Base-by-base conservation (phyloP, 2,113 vertebrate genomes). In the Cygnus atratus region DNA sequence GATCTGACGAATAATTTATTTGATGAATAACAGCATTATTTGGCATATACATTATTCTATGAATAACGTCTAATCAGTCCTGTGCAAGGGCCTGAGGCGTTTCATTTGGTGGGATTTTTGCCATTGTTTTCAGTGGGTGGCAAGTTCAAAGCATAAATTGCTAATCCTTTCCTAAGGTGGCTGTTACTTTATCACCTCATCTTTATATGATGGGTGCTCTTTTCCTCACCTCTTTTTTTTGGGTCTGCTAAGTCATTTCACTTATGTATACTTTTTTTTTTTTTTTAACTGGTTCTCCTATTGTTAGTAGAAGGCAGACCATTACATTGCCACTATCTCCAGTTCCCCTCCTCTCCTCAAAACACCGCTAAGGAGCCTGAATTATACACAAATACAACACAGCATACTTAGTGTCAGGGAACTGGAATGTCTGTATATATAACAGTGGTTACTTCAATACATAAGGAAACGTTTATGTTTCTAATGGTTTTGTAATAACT, bases 1-100 rank as follows among this genome's bases (percentile, higher is more conserved):
- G 75, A 91, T 84, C 90, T 84, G 68, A 72, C 2, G 6, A 95
- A 88, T 93, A 88, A 94, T 94, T 95, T 68, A 87, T 39, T 92
- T 88, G 92, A 83, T 48, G 3, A 96, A 90, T 74, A 91, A 72
- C 62, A 83, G 65, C 68, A 70, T 92, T 84, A 88, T 93, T 91
- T 96, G 89, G 87, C 87, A 80, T 93, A 77, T 90, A 73, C 5
- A 0, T 91, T 70, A 76, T 63, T 87, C 62, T 87, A 5, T 77
- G 31, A 95, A 94, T 88, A 93, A 59, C 48, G n/a, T 88, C 4
- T 8, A 43, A 78, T 61, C 72, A 92, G 82, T 61, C 54, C 73
- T 43, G 52, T 82, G 61, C 61, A 70, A 91, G 52, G 67, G 58
- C 57, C 85, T 0, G 2, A 88, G 74, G 54, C 70, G 31, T 86